Evolutionary conservation across 2,888 invertebrate species (phyloP), one percentile per base, ranked within the genome.

Genomic region (Hyposoter didymator): DNA sequence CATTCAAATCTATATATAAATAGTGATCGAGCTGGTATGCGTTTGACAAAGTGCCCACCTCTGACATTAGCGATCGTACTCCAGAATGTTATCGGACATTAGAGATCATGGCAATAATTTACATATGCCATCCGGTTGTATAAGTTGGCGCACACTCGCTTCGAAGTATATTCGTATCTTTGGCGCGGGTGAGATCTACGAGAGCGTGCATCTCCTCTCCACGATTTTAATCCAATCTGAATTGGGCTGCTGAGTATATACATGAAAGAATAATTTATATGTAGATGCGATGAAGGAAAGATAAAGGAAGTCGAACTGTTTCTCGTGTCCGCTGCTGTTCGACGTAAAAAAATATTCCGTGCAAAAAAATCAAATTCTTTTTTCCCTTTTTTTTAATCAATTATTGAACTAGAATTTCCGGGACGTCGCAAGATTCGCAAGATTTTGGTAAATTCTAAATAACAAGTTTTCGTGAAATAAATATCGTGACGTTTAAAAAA

Each of bases 51-150:
- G 84, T 76, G 59, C 76, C 80, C 66, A 86, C 86, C 86, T 86
- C 84, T 86, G 83, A 84, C 86, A 79, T 84, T 84, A 84, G 72
- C 73, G 78, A 67, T 80, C 83, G 80, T 81, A 84, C 83, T 83
- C 70, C 79, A 78, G 81, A 84, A 84, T 81, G 79, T 79, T 82
- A 86, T 82, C 84, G 70, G 72, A 76, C 69, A 81, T 84, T 82
- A 79, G 76, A 87, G 82, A 87, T 84, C 83, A 78, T 52, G 74
- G 76, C 64, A 73, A 84, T 84, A 84, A 84, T 87, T 84, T 78
- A 87, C 78, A 80, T 79, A 80, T 72, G 75, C 84, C 84, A 84
- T 84, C 75, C 84, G 80, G 75, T 80, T 79, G 80, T 84, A 66
- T 72, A 70, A 75, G 70, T 55, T 52, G 64, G 32, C 45, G 79